Evolutionary conservation across 1,140 invertebrate species (phyloP), one percentile per base, ranked within the genome.

Genomic region (Anagrus nilaparvatae): DNA sequence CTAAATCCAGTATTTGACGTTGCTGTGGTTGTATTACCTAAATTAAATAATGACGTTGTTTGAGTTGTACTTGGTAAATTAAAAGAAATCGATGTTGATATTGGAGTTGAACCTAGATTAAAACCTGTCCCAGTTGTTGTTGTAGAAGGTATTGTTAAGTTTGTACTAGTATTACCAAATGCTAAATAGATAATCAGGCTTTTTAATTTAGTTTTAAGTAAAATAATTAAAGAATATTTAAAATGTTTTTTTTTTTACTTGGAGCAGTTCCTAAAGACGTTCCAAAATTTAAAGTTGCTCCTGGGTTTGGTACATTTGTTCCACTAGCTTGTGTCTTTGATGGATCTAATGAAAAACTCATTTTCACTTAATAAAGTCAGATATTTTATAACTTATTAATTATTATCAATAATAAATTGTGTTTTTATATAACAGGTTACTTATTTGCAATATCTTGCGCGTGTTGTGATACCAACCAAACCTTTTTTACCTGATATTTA

Each of bases 91-190:
- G 28, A 40, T 29, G 36, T 44, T 33, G 40, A 43, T 20, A 39
- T 20, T 1, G 24, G 44, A 4, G 54, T 49, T 14, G 43, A 39
- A 3, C 40, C 47, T 13, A 52, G 46, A 23, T 13, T 32, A 29
- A 50, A 44, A 10, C 46, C 42, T 12, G 49, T 31, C n/a, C 50
- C 28, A 24, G 54, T 31, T 54, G 44, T 51, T 51, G 50, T 27
- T 28, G 60, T 53, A 6, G 57, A 33, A 3, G 54, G 43, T 16
- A 56, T 53, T 9, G 63, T 59, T 49, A 66, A 65, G 14, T 57
- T 42, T 14, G 59, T n/a, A n/a, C n/a, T n/a, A n/a, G n/a, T n/a
- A n/a, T n/a, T n/a, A n/a, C n/a, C n/a, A n/a, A n/a, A n/a, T n/a
- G n/a, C n/a, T n/a, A n/a, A n/a, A n/a, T n/a, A n/a, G n/a, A n/a